Percentiles rank a stretch among this genome's conserved stretches.
These are phyloP conservation scores for Saccostrea glomerata DNA, from an alignment of 1,140 invertebrate genomes.

Conservation along the genomic window DNA sequence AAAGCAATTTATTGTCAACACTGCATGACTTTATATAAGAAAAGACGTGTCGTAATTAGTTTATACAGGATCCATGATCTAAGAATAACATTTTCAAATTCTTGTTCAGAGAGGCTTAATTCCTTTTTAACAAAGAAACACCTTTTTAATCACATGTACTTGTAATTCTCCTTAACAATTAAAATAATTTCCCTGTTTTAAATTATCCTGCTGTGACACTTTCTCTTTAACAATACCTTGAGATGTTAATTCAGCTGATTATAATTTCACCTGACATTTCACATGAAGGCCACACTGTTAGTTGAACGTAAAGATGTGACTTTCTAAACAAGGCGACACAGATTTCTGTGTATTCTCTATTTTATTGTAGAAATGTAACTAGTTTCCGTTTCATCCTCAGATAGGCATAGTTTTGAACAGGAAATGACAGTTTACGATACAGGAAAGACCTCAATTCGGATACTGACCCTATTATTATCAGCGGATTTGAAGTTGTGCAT, in stretches of 20 bases:
- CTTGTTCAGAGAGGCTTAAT: too few species aligned
- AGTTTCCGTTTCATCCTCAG: background rate
- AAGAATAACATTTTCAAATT: too few species aligned
- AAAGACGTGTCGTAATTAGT: too few species aligned
- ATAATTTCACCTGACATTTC: background rate
- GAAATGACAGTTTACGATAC: background rate
- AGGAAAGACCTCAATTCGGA: background rate
- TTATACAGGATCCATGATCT: too few species aligned
- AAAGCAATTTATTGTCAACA: too few species aligned
- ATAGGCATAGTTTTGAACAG: constrained; percentile 16
- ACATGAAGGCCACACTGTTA: background rate
- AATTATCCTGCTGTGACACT: background rate
- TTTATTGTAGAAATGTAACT: background rate
- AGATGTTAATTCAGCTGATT: background rate
- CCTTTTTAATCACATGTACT: too few species aligned
- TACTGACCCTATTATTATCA: background rate
- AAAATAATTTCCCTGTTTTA: background rate
- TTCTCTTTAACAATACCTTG: background rate
- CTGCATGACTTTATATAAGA: too few species aligned
- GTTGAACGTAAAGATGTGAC: background rate
- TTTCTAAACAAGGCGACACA: background rate
- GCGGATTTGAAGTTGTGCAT: background rate
- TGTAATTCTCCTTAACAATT: background rate
- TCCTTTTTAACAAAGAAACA: too few species aligned
- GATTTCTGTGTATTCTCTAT: background rate